phyloP scores from a whole-genome alignment of 2,797 vertebrate genomes.

The Nyctibius grandis region DNA sequence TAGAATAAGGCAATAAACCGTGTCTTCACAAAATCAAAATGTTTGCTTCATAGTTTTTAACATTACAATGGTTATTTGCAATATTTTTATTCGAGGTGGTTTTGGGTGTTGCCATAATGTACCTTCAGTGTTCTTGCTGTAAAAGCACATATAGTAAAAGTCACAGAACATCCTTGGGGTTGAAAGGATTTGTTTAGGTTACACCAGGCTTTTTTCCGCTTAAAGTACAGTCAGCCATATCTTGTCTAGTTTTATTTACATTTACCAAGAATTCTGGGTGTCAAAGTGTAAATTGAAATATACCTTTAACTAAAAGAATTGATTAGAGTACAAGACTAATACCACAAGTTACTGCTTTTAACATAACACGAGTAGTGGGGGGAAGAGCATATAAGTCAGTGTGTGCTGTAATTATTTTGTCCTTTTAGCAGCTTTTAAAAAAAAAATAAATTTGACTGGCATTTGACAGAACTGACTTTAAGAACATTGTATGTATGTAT shows the following conservation, averaged over 20 bases:
- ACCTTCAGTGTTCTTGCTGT: constrained; percentile 72
- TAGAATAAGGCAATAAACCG: constrained; percentile 72
- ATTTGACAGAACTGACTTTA: constrained; percentile 31
- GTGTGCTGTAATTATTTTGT: constrained; percentile 59
- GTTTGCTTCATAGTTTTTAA: constrained; percentile 66
- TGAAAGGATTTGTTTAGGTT: constrained; percentile 48
- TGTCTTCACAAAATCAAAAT: constrained; percentile 65
- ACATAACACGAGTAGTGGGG: constrained; percentile 23
- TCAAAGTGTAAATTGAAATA: constrained; percentile 65
- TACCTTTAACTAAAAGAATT: constrained; percentile 58
- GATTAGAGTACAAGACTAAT: constrained; percentile 56
- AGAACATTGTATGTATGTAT: neutral
- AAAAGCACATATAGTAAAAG: constrained; percentile 63
- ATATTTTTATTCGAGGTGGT: constrained; percentile 58
- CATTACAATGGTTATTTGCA: constrained; percentile 32
- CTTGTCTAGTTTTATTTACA: constrained; percentile 59
- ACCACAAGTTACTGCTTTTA: constrained; percentile 51
- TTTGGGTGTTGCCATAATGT: constrained; percentile 71
- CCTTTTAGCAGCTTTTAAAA: constrained; percentile 41
- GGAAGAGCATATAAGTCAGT: constrained; percentile 4
- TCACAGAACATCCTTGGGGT: constrained; percentile 48
- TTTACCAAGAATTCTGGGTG: constrained; percentile 62
- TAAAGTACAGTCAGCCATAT: constrained; percentile 43
- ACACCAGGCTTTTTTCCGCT: constrained; percentile 51
- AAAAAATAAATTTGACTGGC: neutral